Evolutionary conservation across 2,797 vertebrate species (phyloP), one percentile per base, ranked within the genome.

Genomic region (Anguilla megastoma): DNA sequence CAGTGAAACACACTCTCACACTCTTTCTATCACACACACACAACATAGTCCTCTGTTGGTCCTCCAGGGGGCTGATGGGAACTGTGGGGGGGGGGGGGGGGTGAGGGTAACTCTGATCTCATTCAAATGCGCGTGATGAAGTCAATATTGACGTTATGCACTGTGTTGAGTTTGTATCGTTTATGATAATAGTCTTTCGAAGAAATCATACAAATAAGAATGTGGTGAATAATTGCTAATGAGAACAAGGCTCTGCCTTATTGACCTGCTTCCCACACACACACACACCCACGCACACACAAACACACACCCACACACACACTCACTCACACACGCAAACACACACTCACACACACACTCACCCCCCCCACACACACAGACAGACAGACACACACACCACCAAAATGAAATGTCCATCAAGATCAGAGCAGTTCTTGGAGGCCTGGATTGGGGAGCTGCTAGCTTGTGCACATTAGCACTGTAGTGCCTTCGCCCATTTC

Each of bases 131-230:
- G 94, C 58, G 12, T 16, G 94, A 95, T 95, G 90, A 92, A 93
- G 95, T 95, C 92, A 95, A 96, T 95, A 95, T 94, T 93, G 94
- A 95, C 93, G 94, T 45, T 90, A 90, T 88, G 93, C 92, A 91
- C 89, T 8, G 80, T 88, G 91, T 88, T 88, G 56, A 63, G 90
- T 86, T 85, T 86, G 89, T 88, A 88, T 89, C 91, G 82, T 88
- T 89, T 54, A 54, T 41, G 89, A 83, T 80, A 87, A 86, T 66
- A 8, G n/a, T 36, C 79, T 14, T 89, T 91, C 89, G 89, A 90
- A 41, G 88, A 92, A 80, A 58, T 54, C 76, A 48, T 69, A 69
- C 24, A 69, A 30, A 69, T 69, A 7, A n/a, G 56, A 52, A 74
- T 74, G 84, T 16, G 66, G 21, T 56, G 48, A 58, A n/a, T 41